Evolutionary conservation across 2,113 vertebrate genomes (phyloP).

Genomic region (Microtus oregoni): DNA sequence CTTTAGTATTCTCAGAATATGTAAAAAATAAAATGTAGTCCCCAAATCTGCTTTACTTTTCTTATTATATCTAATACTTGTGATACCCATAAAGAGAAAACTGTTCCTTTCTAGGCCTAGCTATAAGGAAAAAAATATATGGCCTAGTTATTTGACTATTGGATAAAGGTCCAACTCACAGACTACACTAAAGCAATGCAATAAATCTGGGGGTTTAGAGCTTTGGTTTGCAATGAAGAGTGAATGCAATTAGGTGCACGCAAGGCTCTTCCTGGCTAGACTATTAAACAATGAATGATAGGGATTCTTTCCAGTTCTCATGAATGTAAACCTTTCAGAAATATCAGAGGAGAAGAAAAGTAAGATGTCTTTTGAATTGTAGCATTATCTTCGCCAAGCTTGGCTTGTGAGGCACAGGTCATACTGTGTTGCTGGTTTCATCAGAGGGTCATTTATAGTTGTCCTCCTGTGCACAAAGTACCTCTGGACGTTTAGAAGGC

Average conservation of each 20-base stretch:
- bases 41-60: background rate
- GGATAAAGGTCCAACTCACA: slow-evolving; percentile 28
- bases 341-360: background rate
- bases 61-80: background rate
- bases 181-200: slow-evolving; percentile 65
- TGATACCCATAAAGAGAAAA: slow-evolving; percentile 12
- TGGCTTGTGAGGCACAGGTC: background rate
- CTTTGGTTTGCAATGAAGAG: slow-evolving; percentile 66
- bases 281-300: slow-evolving; percentile 56
- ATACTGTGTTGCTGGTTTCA: background rate
- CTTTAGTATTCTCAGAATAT: slow-evolving; percentile 27
- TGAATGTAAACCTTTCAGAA: slow-evolving; percentile 58
- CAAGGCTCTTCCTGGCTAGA: background rate
- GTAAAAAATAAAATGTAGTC: background rate
- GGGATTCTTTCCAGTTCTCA: background rate
- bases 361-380: slow-evolving; percentile 49
- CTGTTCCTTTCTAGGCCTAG: background rate
- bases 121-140: slow-evolving; percentile 51
- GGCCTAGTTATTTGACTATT: slow-evolving; percentile 43
- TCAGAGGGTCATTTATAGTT: background rate
- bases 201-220: slow-evolving; percentile 77
- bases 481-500: slow-evolving; percentile 1
- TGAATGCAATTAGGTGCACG: slow-evolving; percentile 65
- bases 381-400: background rate
- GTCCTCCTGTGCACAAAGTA: background rate